phyloP scores from a whole-genome alignment of 2,113 vertebrate genomes.

The Numenius arquata region DNA sequence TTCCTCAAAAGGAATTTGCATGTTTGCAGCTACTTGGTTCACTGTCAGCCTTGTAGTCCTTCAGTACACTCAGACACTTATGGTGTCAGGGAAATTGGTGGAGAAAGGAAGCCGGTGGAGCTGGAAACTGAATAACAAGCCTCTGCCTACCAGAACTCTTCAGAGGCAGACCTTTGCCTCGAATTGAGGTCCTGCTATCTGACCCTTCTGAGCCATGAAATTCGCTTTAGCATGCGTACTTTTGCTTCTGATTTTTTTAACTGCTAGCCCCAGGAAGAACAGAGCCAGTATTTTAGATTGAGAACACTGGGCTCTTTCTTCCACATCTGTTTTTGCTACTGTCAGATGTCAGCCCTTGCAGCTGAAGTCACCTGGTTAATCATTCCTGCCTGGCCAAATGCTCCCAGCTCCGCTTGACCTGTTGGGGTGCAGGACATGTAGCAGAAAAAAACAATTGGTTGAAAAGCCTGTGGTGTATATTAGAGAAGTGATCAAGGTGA shows the following conservation, averaged over 20 bases:
- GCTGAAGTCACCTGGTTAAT: constrained; percentile 62
- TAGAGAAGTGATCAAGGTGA: not conserved
- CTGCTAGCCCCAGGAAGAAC: not conserved
- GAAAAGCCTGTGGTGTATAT: not conserved
- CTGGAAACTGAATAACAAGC: not conserved
- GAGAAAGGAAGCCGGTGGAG: not conserved
- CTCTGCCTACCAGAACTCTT: not conserved
- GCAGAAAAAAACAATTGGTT: not conserved
- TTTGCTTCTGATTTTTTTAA: constrained; percentile 30
- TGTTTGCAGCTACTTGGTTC: not conserved
- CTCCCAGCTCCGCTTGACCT: not conserved
- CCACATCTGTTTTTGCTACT: constrained; percentile 24
- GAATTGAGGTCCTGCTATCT: not conserved
- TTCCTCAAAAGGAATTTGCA: not conserved
- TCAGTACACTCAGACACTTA: not conserved
- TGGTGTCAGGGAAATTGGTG: not conserved
- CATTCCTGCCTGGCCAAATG: not conserved
- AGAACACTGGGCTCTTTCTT: constrained; percentile 42
- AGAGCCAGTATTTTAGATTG: not conserved
- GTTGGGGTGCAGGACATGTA: not conserved
- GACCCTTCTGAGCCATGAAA: constrained; percentile 44
- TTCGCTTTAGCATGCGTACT: constrained; percentile 9
- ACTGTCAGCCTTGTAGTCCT: not conserved
- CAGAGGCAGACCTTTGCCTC: not conserved
- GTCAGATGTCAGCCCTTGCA: constrained; percentile 14